A percentile compares a stretch with the other conserved stretches of the same genome.
These are phyloP conservation scores for Odontomyia ornata DNA, from an alignment of 2,888 invertebrate genomes.

Conservation along the genomic window DNA sequence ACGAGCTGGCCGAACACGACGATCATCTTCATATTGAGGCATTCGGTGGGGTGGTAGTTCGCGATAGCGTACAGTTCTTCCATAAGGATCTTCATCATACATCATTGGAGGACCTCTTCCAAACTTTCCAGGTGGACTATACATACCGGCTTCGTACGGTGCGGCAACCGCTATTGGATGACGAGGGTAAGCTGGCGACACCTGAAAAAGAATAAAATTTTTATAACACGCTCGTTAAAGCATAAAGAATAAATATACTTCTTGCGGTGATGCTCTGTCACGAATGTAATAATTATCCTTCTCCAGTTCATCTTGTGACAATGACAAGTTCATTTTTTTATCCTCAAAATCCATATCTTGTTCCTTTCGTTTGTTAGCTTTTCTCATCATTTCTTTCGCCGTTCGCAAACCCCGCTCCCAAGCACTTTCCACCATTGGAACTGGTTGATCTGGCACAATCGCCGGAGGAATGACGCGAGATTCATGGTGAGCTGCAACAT, in stretches of 20 bases:
- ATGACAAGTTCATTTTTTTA: conserved; percentile 89
- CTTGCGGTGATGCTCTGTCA: conserved; percentile 70
- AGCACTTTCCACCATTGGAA: conserved; percentile 84
- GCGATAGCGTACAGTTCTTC: conserved; percentile 65
- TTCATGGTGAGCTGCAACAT: conserved; percentile 59
- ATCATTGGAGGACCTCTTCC: conserved; percentile 56
- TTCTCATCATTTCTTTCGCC: conserved; percentile 93
- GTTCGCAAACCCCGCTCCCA: conserved; percentile 96
- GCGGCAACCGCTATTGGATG: conserved; percentile 50
- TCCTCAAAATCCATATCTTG: conserved; percentile 96
- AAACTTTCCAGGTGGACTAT: conserved; percentile 61
- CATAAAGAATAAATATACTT: conserved; percentile 52
- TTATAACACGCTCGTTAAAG: background rate
- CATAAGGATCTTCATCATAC: conserved; percentile 63
- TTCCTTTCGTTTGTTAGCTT: conserved; percentile 92
- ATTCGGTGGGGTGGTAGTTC: conserved; percentile 68
- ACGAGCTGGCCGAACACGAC: conserved; percentile 71
- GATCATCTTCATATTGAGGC: conserved; percentile 69
- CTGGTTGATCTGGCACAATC: conserved; percentile 52
- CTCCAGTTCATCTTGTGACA: conserved; percentile 76
- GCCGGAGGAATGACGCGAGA: conserved; percentile 56
- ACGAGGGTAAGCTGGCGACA: conserved; percentile 51
- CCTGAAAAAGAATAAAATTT: conserved; percentile 27
- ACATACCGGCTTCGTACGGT: conserved; percentile 54
- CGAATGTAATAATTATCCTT: conserved; percentile 78